Percentiles rank a stretch among this genome's conserved stretches.
phyloP scores from a whole-genome alignment of 2,113 vertebrate genomes.

The Hiodon alosoides region DNA sequence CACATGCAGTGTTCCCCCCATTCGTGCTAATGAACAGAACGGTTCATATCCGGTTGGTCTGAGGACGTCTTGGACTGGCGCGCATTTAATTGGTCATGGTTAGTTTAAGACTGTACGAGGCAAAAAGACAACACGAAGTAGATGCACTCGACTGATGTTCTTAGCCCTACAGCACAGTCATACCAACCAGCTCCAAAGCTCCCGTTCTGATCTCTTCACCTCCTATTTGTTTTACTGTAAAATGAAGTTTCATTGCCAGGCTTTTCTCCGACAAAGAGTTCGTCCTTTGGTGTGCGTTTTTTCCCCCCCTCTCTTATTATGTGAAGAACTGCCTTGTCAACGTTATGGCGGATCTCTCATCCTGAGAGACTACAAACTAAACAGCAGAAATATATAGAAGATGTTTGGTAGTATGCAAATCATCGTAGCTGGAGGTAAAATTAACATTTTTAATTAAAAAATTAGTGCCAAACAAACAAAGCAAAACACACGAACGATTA shows the following conservation, averaged over 20 bases:
- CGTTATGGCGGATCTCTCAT: constrained; percentile 58
- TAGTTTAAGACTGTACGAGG: no score
- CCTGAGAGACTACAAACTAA: constrained; percentile 70
- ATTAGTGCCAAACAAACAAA: constrained; percentile 75
- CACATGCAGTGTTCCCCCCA: background rate
- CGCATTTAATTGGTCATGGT: background rate
- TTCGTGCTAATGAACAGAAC: background rate
- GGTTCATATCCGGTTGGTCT: background rate
- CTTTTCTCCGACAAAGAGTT: constrained; percentile 13
- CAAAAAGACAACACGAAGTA: no score
- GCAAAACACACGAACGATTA: constrained; percentile 77
- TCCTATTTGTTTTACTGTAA: constrained; percentile 22
- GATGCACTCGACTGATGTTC: no score
- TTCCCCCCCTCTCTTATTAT: constrained; percentile 47
- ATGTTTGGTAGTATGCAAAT: constrained; percentile 72
- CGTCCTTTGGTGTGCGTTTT: constrained; percentile 51
- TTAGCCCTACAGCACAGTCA: background rate
- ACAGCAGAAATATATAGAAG: constrained; percentile 64
- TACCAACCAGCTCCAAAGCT: background rate
- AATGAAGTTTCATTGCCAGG: no score
- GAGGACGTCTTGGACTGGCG: background rate
- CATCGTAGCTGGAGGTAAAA: constrained; percentile 66
- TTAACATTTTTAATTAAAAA: constrained; percentile 78
- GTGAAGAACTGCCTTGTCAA: constrained; percentile 59
- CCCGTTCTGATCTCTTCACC: background rate